These are phyloP conservation scores for Troides aeacus DNA, from an alignment of 2,888 invertebrate species.

Conservation along the genomic window DNA sequence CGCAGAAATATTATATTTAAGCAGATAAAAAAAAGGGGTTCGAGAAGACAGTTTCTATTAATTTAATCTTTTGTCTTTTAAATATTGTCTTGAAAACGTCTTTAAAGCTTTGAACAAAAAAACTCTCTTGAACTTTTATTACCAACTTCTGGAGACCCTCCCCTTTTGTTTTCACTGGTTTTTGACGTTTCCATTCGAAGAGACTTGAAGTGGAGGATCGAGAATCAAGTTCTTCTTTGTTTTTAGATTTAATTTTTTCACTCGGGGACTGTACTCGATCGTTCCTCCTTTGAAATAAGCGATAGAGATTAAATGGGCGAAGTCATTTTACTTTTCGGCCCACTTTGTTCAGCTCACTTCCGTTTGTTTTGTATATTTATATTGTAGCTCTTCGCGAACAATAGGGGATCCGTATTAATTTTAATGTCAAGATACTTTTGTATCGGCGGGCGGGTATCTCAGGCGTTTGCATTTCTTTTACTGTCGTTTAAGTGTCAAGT, in stretches of 20 bases:
- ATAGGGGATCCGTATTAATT: conserved; percentile 32
- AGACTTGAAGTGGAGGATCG: conserved; percentile 29
- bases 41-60: conserved; percentile 37
- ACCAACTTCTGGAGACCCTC: conserved; percentile 24
- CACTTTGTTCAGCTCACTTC: conserved; percentile 5
- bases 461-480: conserved; percentile 16
- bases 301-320: conserved; percentile 19
- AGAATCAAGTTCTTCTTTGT: conserved; percentile 28
- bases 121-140: conserved; percentile 25
- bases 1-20: background rate
- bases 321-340: conserved; percentile 20
- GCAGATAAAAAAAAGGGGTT: background rate
- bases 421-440: conserved; percentile 38
- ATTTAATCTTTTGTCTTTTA: conserved; percentile 1
- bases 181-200: conserved; percentile 28
- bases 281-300: conserved; percentile 27
- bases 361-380: conserved; percentile 11
- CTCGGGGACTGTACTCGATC: conserved; percentile 15
- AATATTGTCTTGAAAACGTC: conserved; percentile 5
- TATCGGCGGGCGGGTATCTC: conserved; percentile 26
- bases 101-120: conserved; percentile 7
- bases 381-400: conserved; percentile 12
- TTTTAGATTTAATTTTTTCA: conserved; percentile 28
- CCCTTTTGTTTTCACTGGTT: conserved; percentile 25
- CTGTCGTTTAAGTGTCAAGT: conserved; percentile 1